Conservation (phyloP, 2,797 vertebrate species). For the Mycteria americana region DNA sequence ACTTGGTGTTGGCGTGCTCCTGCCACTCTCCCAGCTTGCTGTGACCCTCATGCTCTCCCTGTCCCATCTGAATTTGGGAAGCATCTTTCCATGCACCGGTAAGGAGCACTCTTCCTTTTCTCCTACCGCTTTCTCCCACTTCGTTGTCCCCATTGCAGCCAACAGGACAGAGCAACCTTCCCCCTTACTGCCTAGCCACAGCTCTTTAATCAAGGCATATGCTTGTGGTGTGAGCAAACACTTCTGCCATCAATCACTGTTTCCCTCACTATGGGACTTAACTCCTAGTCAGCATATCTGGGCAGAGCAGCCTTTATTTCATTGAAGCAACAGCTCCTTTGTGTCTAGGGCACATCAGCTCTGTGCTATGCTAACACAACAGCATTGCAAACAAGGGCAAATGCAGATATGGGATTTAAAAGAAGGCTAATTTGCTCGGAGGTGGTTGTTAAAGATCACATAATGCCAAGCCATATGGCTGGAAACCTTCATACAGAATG, state of each 20-base stretch:
- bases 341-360: background rate
- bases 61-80: background rate
- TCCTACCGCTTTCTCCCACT: background rate
- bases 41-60: background rate
- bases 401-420: background rate
- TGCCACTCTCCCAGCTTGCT: background rate
- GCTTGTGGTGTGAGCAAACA: background rate
- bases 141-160: background rate
- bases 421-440: background rate
- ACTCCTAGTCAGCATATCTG: background rate
- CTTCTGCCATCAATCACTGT: background rate
- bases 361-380: background rate
- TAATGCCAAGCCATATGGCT: conserved; percentile 25
- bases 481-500: background rate
- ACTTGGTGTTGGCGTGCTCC: background rate
- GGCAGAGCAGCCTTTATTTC: background rate
- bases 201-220: background rate
- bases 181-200: background rate
- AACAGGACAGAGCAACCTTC: background rate
- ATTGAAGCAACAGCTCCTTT: background rate
- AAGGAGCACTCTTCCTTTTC: background rate
- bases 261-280: background rate
- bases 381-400: background rate
- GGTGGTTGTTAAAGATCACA: background rate
- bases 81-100: accelerated